Base-by-base conservation (phyloP, 2,797 vertebrate genomes). In the Chelon labrosus region DNA sequence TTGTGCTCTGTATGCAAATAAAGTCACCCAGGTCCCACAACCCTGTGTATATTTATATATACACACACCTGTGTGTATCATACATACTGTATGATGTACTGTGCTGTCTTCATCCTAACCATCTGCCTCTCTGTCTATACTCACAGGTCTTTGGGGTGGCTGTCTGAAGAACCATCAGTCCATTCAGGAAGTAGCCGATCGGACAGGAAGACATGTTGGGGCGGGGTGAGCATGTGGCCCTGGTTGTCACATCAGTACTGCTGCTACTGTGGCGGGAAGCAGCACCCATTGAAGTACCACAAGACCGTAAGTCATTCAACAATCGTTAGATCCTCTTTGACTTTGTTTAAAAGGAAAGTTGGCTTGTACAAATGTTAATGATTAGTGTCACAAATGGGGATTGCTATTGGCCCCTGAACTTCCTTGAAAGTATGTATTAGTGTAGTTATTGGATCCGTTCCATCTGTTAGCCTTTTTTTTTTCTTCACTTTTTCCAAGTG, bases 231-330 rank as follows among this genome's bases (percentile, higher is more conserved):
- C 79, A 75, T 68, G 70, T 35, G 46, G 89, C 85, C 85, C 75
- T 92, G 82, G 70, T 88, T 70, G 86, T 92, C 62, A 20, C 94
- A 55, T 94, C 91, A 19, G 70, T 96, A 5, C 79, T 94, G 44
- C 89, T 96, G 81, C 93, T 91, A 70, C 88, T 96, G 52, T 94
- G 94, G 79, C 88, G 81, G 65, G 83, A 95, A 11, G 78, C 83
- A 25, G 81, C 86, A 22, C 35, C 95, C 82, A 98, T 99, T 0
- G 95, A 98, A 77, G 96, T 99, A 66, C 97, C 97, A 42, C 92
- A 94, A 88, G 96, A 99, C 47, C 89, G 97, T 98, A 92, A 98
- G 97, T 97, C 42, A 37, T 14, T 4, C 53, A 47, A 49, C 25
- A 59, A 31, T 47, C 37, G 17, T 44, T 16, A 44, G 42, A 17